phyloP scores from a whole-genome alignment of 2,797 vertebrate species.

The Sardinella longiceps region DNA sequence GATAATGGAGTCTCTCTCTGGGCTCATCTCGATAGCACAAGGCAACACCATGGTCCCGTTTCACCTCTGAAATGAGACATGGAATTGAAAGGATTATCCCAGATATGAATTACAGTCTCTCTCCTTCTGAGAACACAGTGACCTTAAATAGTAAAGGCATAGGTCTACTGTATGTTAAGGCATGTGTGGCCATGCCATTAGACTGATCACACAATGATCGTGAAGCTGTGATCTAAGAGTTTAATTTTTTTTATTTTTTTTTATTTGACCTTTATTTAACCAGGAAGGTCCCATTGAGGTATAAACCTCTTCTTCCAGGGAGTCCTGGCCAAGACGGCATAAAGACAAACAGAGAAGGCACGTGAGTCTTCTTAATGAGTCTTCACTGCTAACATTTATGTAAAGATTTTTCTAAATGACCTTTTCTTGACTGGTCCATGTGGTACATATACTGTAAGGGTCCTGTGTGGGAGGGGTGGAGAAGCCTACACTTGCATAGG shows the following conservation, averaged over 20 bases:
- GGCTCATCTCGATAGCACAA: conserved; percentile 13
- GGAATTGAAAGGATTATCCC: neutral
- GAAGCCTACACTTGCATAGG: neutral
- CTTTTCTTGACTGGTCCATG: neutral
- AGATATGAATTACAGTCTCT: neutral
- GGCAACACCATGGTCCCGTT: neutral
- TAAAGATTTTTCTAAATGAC: neutral
- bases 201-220: neutral
- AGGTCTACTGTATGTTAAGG: neutral
- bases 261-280: too few species aligned
- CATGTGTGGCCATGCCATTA: neutral
- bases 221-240: neutral
- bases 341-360: too few species aligned
- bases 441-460: neutral
- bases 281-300: too few species aligned
- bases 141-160: neutral
- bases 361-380: too few species aligned
- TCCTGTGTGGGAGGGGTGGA: neutral
- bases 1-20: conserved; percentile 13
- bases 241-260: neutral
- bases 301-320: too few species aligned
- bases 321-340: too few species aligned
- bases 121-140: neutral
- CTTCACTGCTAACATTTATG: neutral
- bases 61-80: neutral